phyloP scores from a whole-genome alignment of 2,888 invertebrate genomes.

The Atrina japonica region DNA sequence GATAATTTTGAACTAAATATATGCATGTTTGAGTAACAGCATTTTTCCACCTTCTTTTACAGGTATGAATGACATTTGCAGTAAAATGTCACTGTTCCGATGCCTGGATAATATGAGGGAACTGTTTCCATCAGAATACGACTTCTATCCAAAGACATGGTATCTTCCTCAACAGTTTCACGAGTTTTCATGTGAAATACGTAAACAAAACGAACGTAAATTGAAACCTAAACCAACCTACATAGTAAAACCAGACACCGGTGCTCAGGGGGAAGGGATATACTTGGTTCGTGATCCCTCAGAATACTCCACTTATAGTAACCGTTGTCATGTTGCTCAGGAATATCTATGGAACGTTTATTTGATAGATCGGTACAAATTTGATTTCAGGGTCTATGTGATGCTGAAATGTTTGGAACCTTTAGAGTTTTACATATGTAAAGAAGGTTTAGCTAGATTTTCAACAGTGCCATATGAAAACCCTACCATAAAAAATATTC shows the following conservation, averaged over 20 bases:
- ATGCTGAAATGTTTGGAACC: conserved; percentile 81
- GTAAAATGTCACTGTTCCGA: conserved; percentile 81
- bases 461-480: conserved; percentile 81
- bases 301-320: conserved; percentile 60
- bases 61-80: conserved; percentile 82
- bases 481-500: conserved; percentile 81
- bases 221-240: conserved; percentile 75
- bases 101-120: conserved; percentile 81
- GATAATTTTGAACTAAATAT: not conserved
- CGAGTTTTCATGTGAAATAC: conserved; percentile 74
- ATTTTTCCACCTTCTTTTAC: conserved; percentile 15
- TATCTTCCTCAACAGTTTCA: conserved; percentile 81
- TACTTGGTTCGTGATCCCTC: conserved; percentile 81
- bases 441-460: conserved; percentile 81
- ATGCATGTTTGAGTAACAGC: not conserved
- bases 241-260: conserved; percentile 82
- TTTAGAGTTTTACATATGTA: conserved; percentile 79
- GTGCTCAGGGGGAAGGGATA: conserved; percentile 82
- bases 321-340: conserved; percentile 75
- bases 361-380: conserved; percentile 81
- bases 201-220: conserved; percentile 59
- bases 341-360: conserved; percentile 81
- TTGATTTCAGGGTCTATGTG: conserved; percentile 82
- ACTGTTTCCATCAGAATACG: conserved; percentile 81
- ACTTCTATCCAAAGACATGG: conserved; percentile 82